These are phyloP conservation scores for Drosophila kambysellisi DNA, from an alignment of 2,888 invertebrate species.

Conservation along the genomic window DNA sequence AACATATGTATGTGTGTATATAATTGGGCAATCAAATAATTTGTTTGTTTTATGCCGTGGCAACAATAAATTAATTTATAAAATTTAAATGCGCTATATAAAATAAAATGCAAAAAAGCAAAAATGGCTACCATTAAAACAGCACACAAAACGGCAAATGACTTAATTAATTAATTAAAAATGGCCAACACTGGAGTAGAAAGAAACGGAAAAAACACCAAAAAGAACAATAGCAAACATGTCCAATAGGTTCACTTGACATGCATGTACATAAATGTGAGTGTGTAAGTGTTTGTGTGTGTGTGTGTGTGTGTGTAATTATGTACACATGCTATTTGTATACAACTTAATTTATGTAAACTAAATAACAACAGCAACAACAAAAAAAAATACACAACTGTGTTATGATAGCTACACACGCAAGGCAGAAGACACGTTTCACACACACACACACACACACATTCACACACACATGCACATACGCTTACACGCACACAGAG, in stretches of 20 bases:
- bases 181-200: conserved; percentile 6
- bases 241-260: conserved; percentile 19
- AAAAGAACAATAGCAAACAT: conserved; percentile 1
- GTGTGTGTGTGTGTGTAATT: neutral
- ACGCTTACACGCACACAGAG: neutral
- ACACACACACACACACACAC: conserved; percentile 9
- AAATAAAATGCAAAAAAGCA: conserved; percentile 57
- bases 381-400: conserved; percentile 27
- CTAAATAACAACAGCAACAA: conserved; percentile 39
- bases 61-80: conserved; percentile 73
- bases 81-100: conserved; percentile 74
- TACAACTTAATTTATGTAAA: conserved; percentile 41
- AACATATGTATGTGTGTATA: neutral
- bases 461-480: neutral
- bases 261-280: conserved; percentile 3
- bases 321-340: conserved; percentile 19
- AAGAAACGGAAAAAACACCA: neutral
- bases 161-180: conserved; percentile 75
- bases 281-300: neutral
- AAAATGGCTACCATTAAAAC: conserved; percentile 22
- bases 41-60: conserved; percentile 5
- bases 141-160: conserved; percentile 49
- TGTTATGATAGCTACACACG: conserved; percentile 49
- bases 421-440: conserved; percentile 67
- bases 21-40: conserved; percentile 50